Evolutionary conservation across 2,113 vertebrate genomes (phyloP).

Genomic region (Rhea pennata): DNA sequence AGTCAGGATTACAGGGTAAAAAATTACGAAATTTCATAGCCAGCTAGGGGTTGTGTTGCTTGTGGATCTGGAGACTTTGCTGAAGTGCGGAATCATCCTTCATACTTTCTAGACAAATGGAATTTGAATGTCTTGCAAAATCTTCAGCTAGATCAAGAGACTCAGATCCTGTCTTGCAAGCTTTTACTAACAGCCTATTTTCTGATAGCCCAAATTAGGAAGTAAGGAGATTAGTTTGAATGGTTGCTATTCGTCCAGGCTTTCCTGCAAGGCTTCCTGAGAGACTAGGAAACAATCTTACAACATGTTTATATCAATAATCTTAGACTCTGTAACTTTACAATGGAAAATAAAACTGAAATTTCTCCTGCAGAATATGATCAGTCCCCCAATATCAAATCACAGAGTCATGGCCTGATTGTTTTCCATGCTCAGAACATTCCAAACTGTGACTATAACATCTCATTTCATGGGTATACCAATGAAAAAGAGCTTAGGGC

Average conservation of each 20-base stretch:
- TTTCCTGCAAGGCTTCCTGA: conserved; percentile 8
- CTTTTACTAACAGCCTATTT: background rate
- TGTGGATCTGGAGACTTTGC: conserved; percentile 22
- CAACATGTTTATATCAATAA: background rate
- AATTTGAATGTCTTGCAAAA: conserved; percentile 56
- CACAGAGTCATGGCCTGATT: background rate
- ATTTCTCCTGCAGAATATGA: background rate
- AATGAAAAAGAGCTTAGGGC: background rate
- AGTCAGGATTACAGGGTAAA: conserved; percentile 42
- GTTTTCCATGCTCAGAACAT: background rate
- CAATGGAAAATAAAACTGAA: background rate
- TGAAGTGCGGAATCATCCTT: conserved; percentile 16
- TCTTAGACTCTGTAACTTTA: background rate
- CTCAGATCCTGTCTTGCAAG: background rate
- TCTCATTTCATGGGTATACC: background rate
- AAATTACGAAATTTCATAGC: conserved; percentile 27
- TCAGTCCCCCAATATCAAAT: background rate
- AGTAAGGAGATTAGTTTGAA: background rate
- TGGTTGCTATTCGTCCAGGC: background rate
- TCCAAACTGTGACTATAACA: background rate
- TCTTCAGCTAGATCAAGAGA: conserved; percentile 15
- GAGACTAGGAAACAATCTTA: background rate
- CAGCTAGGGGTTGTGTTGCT: background rate
- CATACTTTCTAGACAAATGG: conserved; percentile 27
- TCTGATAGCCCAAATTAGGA: background rate